Conservation (phyloP, 2,888 invertebrate species). For the Neocrepidodera transversa region DNA sequence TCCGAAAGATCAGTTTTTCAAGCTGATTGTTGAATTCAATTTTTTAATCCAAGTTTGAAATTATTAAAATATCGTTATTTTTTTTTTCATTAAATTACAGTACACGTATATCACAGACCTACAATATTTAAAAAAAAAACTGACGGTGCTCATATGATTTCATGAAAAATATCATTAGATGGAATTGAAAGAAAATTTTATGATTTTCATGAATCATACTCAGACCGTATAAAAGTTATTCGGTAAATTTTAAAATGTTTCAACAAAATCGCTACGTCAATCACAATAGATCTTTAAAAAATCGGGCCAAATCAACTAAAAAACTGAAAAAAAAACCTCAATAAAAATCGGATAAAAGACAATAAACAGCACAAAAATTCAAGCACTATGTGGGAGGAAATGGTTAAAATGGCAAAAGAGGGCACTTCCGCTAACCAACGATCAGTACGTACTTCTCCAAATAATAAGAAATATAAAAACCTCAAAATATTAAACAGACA, state of each 20-base stretch:
- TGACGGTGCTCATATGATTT: constrained; percentile 9
- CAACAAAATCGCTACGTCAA: not conserved
- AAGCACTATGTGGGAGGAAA: constrained; percentile 38
- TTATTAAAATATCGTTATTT: constrained; percentile 50
- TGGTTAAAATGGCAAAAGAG: constrained; percentile 30
- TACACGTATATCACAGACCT: constrained; percentile 63
- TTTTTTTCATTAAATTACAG: constrained; percentile 53
- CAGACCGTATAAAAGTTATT: not conserved
- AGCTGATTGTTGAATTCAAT: constrained; percentile 53
- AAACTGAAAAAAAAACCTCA: not conserved
- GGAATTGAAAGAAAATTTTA: not conserved
- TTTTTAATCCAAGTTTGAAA: constrained; percentile 44
- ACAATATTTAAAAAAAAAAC: constrained; percentile 56
- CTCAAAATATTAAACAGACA: too few relatives aligned
- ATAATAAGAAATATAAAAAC: not conserved
- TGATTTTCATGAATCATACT: not conserved
- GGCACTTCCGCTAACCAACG: constrained; percentile 45
- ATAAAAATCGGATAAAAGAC: constrained; percentile 8
- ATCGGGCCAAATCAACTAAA: not conserved
- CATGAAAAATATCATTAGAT: not conserved
- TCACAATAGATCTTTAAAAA: not conserved
- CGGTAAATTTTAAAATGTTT: constrained; percentile 2
- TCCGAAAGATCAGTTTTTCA: constrained; percentile 54
- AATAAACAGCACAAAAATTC: constrained; percentile 39
- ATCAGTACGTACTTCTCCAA: not conserved